phyloP scores from a whole-genome alignment of 2,888 invertebrate species.

The Gerosis bhagava region DNA sequence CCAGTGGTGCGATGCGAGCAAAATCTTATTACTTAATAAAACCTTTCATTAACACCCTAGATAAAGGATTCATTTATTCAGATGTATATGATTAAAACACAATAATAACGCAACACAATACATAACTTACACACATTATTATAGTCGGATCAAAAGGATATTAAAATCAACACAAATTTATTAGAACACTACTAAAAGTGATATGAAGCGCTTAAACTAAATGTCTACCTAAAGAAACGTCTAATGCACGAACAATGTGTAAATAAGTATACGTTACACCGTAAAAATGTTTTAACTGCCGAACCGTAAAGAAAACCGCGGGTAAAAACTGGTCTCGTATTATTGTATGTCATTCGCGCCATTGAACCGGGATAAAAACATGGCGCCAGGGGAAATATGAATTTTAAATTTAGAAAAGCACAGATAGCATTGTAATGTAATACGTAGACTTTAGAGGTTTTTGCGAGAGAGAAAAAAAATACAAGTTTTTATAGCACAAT shows the following conservation, averaged over 20 bases:
- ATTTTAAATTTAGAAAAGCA: conserved; percentile 24
- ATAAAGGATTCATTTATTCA: too few relatives aligned
- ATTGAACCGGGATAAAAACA: conserved; percentile 21
- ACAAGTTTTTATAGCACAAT: conserved; percentile 36
- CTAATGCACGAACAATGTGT: neutral
- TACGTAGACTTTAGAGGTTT: conserved; percentile 22
- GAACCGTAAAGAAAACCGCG: conserved; percentile 19
- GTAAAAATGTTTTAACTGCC: conserved; percentile 9
- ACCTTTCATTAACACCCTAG: too few relatives aligned
- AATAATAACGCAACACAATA: too few relatives aligned
- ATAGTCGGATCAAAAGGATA: too few relatives aligned
- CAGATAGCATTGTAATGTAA: conserved; percentile 25
- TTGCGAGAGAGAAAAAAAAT: conserved; percentile 16
- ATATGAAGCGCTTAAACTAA: too few relatives aligned
- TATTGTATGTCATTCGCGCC: conserved; percentile 26
- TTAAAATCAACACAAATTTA: too few relatives aligned
- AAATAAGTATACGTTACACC: conserved; percentile 17
- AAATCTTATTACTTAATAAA: too few relatives aligned
- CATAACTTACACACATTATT: too few relatives aligned
- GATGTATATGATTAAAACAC: too few relatives aligned
- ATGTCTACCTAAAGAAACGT: conserved; percentile 2
- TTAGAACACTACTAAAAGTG: too few relatives aligned
- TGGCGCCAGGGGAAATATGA: conserved; percentile 25
- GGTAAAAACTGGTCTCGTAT: conserved; percentile 20
- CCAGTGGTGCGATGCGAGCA: too few relatives aligned